Conservation (phyloP, 2,113 vertebrate species). For the Mystacornis crossleyi region DNA sequence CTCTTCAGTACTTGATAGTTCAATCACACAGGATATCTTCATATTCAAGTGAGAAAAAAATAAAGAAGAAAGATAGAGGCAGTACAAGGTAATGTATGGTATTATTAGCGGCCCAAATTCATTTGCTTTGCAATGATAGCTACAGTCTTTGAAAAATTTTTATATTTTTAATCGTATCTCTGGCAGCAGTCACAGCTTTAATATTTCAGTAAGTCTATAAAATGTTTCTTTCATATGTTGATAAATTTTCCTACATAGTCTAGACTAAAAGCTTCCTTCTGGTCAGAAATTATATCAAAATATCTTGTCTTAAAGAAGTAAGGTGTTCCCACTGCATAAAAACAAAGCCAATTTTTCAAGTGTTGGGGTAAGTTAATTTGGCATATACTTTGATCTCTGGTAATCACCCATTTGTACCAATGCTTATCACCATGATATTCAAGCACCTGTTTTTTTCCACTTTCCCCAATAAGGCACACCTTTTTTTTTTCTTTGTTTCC, state of each 20-base stretch:
- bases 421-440: not conserved
- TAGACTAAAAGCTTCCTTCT: not conserved
- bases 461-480: not conserved
- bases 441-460: not conserved
- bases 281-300: not conserved
- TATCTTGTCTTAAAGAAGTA: not conserved
- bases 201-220: not conserved
- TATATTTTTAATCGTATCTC: conserved; percentile 3
- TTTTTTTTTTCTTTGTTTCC: not conserved
- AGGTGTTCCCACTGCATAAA: not conserved
- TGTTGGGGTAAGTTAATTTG: not conserved
- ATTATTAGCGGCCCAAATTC: not conserved
- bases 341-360: not conserved
- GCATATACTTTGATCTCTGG: not conserved
- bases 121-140: conserved; percentile 12
- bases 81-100: not conserved
- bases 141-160: not conserved
- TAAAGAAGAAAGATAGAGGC: not conserved
- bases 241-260: not conserved
- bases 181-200: not conserved
- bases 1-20: conserved; percentile 68
- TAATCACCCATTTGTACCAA: not conserved
- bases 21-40: conserved; percentile 67
- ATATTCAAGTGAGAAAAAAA: conserved; percentile 60
- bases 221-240: not conserved